phyloP scores from a whole-genome alignment of 2,888 invertebrate species.

The Phortica magna region DNA sequence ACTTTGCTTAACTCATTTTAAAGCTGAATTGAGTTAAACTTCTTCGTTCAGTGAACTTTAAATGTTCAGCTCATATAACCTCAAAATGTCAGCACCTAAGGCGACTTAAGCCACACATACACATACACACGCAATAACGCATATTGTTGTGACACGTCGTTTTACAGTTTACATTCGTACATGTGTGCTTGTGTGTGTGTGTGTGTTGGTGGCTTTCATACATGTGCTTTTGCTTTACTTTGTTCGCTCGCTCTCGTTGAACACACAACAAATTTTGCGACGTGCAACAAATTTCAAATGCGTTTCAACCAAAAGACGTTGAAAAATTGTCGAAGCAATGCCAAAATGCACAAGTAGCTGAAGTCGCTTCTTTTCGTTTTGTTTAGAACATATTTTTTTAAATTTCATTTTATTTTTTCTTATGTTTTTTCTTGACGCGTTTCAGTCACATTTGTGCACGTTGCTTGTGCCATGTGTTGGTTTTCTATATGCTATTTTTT shows the following conservation, averaged over 20 bases:
- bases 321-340: conserved; percentile 65
- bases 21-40: not conserved
- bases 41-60: conserved; percentile 28
- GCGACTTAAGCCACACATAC: conserved; percentile 2
- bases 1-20: not conserved
- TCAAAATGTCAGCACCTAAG: conserved; percentile 23
- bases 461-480: too few species aligned
- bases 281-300: conserved; percentile 72
- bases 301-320: conserved; percentile 65
- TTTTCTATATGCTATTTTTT: too few species aligned
- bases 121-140: conserved; percentile 27
- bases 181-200: conserved; percentile 45
- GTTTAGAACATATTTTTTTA: not conserved
- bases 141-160: conserved; percentile 34
- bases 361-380: not conserved
- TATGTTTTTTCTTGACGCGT: conserved; percentile 18
- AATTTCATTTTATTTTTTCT: conserved; percentile 21
- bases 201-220: conserved; percentile 18
- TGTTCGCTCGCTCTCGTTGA: conserved; percentile 32
- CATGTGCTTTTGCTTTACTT: not conserved
- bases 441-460: conserved; percentile 7
- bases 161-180: conserved; percentile 37
- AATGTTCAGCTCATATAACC: conserved; percentile 15
- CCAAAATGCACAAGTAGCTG: conserved; percentile 35
- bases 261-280: conserved; percentile 57